These are phyloP conservation scores for Actinopyga echinites DNA, from an alignment of 53 echinoderm and acorn worm species.

Conservation along the genomic window DNA sequence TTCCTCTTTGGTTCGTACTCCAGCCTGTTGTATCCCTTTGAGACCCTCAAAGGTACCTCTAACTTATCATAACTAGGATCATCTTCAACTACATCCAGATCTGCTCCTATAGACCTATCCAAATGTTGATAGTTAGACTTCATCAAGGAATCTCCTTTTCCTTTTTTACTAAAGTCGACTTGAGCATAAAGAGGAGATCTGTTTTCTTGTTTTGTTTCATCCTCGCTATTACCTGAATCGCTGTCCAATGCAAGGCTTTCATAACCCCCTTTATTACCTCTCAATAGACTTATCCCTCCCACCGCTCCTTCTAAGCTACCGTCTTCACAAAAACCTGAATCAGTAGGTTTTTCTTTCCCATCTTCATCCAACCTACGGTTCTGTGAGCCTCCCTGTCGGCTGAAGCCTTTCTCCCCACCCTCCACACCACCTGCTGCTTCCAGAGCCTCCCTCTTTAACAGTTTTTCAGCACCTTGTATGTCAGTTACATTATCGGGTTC, in stretches of 20 bases:
- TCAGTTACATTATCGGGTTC: background rate
- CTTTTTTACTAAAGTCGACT: background rate
- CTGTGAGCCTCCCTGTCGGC: background rate
- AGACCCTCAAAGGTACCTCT: background rate
- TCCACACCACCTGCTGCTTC: background rate
- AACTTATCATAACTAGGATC: constrained; percentile 18
- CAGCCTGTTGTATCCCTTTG: constrained; percentile 17
- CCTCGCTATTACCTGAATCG: constrained; percentile 1
- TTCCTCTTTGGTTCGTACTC: constrained; percentile 28
- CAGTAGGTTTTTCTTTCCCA: constrained; percentile 23
- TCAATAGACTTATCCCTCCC: constrained; percentile 6
- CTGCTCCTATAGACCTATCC: background rate
- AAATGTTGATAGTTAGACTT: constrained; percentile 24
- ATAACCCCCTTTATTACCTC: background rate
- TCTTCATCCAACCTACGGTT: constrained; percentile 1
- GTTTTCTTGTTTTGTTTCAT: background rate
- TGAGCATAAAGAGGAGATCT: constrained; percentile 19
- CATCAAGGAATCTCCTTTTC: background rate
- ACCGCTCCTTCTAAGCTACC: constrained; percentile 13
- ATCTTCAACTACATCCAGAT: background rate
- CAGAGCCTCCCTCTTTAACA: constrained; percentile 11
- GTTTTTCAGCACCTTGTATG: background rate
- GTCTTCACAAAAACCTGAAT: constrained; percentile 25
- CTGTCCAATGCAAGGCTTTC: constrained; percentile 2
- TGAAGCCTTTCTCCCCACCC: background rate